Evolutionary conservation across 2,113 vertebrate genomes (phyloP).

Genomic region (Tetrao urogallus): DNA sequence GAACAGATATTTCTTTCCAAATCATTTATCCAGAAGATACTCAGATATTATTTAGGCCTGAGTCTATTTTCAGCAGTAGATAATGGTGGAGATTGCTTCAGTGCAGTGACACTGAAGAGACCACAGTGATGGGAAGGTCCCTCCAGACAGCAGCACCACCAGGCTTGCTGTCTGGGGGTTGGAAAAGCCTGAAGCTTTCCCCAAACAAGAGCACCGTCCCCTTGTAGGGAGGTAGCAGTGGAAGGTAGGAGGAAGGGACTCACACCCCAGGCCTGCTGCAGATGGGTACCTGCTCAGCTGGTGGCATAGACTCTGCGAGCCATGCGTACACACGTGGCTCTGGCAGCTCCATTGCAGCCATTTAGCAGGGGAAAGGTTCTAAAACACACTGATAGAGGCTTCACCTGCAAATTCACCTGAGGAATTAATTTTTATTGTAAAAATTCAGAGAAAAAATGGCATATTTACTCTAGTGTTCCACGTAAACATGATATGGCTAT

Average conservation of each 20-base stretch:
- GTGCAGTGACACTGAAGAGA: not conserved
- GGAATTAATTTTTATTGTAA: conserved; percentile 50
- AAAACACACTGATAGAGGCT: not conserved
- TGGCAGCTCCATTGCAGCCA: conserved; percentile 30
- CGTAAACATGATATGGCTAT: not conserved
- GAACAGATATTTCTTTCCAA: conserved; percentile 52
- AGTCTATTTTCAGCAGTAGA: not conserved
- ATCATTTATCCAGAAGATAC: conserved; percentile 33
- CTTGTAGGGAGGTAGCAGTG: not conserved
- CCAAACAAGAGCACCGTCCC: not conserved
- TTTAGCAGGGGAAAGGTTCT: conserved; percentile 26
- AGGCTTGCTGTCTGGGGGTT: not conserved
- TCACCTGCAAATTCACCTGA: not conserved
- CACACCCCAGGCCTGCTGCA: conserved; percentile 42
- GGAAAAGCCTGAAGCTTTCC: not conserved
- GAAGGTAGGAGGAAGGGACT: not conserved
- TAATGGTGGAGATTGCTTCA: not conserved
- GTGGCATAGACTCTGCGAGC: not conserved
- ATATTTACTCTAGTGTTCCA: conserved; percentile 9
- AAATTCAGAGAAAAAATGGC: conserved; percentile 18
- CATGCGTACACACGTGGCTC: conserved; percentile 48
- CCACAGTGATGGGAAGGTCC: not conserved
- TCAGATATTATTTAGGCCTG: conserved; percentile 23
- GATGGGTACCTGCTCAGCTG: conserved; percentile 45
- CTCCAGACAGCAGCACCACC: not conserved